These are phyloP conservation scores for Machimus rusticus DNA, from an alignment of 2,888 invertebrate genomes.

Conservation along the genomic window DNA sequence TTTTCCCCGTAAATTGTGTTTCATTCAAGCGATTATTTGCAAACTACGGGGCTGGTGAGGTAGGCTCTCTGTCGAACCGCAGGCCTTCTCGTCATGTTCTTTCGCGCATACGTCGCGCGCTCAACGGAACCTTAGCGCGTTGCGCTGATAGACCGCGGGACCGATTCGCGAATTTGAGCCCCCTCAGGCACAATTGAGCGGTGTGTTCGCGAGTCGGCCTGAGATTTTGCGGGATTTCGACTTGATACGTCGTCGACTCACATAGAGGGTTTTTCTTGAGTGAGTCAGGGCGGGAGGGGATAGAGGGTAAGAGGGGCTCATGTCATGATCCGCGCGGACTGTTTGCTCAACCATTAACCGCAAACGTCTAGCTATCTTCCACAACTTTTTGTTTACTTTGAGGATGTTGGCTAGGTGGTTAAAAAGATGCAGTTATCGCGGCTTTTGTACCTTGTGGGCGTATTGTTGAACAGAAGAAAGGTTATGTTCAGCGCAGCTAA, in stretches of 20 bases:
- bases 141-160: neutral
- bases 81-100: neutral
- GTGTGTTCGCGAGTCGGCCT: neutral
- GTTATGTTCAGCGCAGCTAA: constrained; percentile 34
- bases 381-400: constrained; percentile 32
- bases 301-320: neutral
- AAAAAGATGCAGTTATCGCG: constrained; percentile 40
- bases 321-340: constrained; percentile 6
- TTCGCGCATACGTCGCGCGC: neutral
- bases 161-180: neutral
- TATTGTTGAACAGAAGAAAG: constrained; percentile 41
- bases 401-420: constrained; percentile 28
- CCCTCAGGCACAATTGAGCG: neutral
- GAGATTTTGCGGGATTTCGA: neutral
- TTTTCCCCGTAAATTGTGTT: constrained; percentile 41
- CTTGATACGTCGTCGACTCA: neutral
- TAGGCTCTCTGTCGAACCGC: neutral
- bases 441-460: constrained; percentile 39
- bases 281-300: no score
- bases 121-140: neutral
- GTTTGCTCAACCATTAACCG: constrained; percentile 39
- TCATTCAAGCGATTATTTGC: constrained; percentile 38
- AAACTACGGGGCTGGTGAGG: neutral
- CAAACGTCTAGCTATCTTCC: constrained; percentile 36
- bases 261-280: neutral